A percentile compares a stretch with the other conserved stretches of the same genome.
Conservation (phyloP, 1,140 invertebrate genomes). For the Drosophila arizonae region DNA sequence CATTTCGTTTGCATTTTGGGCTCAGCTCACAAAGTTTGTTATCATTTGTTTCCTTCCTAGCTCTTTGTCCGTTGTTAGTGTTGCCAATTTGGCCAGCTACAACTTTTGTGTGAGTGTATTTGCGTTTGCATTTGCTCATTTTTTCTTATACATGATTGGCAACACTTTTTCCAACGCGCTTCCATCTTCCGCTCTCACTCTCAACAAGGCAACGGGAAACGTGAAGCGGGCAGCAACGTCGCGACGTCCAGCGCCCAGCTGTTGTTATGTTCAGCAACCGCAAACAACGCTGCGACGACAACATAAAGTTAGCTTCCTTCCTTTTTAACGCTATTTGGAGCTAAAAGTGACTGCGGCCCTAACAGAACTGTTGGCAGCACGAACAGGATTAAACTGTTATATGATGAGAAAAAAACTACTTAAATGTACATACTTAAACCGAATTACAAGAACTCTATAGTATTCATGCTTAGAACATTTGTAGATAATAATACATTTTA, state of each 20-base stretch:
- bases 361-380: conserved; percentile 2
- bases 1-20: conserved; percentile 34
- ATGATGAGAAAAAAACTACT: background rate
- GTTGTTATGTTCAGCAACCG: conserved; percentile 37
- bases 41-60: conserved; percentile 54
- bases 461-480: too few species aligned
- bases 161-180: conserved; percentile 36
- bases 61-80: conserved; percentile 11
- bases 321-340: conserved; percentile 19
- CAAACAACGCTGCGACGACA: conserved; percentile 27
- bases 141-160: conserved; percentile 48
- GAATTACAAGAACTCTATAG: too few species aligned
- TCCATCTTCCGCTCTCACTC: conserved; percentile 36
- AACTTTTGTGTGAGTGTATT: conserved; percentile 43
- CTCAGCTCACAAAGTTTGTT: conserved; percentile 41
- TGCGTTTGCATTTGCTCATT: conserved; percentile 11
- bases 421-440: too few species aligned
- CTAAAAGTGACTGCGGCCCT: conserved; percentile 9
- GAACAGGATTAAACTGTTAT: too few species aligned
- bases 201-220: conserved; percentile 8
- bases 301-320: conserved; percentile 37
- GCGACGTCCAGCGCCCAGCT: conserved; percentile 22
- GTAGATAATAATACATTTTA: too few species aligned
- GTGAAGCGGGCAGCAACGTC: conserved; percentile 8
- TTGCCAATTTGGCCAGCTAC: conserved; percentile 66